These are phyloP conservation scores for Leptestheria dahalacensis DNA, from an alignment of 1,140 invertebrate genomes.

Conservation along the genomic window DNA sequence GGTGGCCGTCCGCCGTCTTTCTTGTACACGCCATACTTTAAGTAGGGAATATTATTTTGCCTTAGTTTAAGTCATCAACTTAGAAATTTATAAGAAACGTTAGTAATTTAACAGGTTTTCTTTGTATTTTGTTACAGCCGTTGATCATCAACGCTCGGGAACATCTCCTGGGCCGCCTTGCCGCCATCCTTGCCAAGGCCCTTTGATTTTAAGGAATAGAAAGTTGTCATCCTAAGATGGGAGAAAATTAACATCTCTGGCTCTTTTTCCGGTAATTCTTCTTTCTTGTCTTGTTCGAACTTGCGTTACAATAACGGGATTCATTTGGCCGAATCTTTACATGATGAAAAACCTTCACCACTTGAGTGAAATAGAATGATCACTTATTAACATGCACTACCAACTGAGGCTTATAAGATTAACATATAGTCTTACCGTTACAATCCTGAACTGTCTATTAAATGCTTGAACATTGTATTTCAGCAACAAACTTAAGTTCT, in stretches of 20 bases:
- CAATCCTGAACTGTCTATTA: neutral
- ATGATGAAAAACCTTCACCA: constrained; percentile 13
- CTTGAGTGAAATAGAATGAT: constrained; percentile 8
- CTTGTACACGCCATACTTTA: neutral
- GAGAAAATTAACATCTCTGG: constrained; percentile 97
- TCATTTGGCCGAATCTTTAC: constrained; percentile 9
- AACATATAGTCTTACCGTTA: neutral
- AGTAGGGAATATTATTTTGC: neutral
- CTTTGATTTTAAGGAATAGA: constrained; percentile 76
- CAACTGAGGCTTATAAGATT: constrained; percentile 7
- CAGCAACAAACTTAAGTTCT: constrained; percentile 90
- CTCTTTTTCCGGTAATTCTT: constrained; percentile 79
- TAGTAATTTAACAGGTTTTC: neutral
- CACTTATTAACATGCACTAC: constrained; percentile 14
- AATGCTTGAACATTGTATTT: constrained; percentile 13
- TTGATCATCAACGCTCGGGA: constrained; percentile 94
- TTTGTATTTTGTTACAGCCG: constrained; percentile 42
- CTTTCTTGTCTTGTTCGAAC: neutral
- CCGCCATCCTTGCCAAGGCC: constrained; percentile 86
- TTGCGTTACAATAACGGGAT: neutral
- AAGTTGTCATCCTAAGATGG: constrained; percentile 74
- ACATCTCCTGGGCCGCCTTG: constrained; percentile 89
- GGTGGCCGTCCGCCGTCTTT: neutral
- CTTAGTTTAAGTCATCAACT: neutral
- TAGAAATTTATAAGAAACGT: neutral